These are phyloP conservation scores for Idaea straminata DNA, from an alignment of 2,888 invertebrate genomes.

Conservation along the genomic window DNA sequence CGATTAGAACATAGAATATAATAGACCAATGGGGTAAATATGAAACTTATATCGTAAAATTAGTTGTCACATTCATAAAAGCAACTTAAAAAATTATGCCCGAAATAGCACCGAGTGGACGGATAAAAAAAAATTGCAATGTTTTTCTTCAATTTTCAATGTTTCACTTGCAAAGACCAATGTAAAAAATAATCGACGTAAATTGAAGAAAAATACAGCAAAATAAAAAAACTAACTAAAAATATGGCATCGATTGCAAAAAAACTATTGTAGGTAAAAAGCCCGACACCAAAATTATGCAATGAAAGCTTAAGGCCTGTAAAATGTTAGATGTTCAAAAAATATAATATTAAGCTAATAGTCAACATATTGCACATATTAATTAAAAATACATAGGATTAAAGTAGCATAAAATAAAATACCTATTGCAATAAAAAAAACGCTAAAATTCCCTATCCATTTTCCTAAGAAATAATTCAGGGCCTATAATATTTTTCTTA, in stretches of 20 bases:
- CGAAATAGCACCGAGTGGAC: constrained; percentile 70
- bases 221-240: constrained; percentile 17
- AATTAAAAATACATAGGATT: no score
- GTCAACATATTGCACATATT: no score
- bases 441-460: background rate
- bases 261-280: background rate
- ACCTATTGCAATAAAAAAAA: background rate
- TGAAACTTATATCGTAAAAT: constrained; percentile 70
- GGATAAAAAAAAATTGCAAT: constrained; percentile 51
- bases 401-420: background rate
- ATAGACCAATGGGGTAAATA: constrained; percentile 70
- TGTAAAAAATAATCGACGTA: constrained; percentile 21
- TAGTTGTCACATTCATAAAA: constrained; percentile 57
- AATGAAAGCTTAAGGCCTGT: background rate
- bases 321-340: background rate
- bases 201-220: constrained; percentile 72
- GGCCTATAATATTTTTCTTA: no score
- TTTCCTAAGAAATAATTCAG: background rate
- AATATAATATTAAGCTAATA: background rate
- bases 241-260: constrained; percentile 3
- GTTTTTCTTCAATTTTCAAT: constrained; percentile 24
- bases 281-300: constrained; percentile 53
- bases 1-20: constrained; percentile 40
- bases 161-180: no score
- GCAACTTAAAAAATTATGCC: constrained; percentile 41